These are phyloP conservation scores for Nineta flava DNA, from an alignment of 2,888 invertebrate genomes.

Conservation along the genomic window DNA sequence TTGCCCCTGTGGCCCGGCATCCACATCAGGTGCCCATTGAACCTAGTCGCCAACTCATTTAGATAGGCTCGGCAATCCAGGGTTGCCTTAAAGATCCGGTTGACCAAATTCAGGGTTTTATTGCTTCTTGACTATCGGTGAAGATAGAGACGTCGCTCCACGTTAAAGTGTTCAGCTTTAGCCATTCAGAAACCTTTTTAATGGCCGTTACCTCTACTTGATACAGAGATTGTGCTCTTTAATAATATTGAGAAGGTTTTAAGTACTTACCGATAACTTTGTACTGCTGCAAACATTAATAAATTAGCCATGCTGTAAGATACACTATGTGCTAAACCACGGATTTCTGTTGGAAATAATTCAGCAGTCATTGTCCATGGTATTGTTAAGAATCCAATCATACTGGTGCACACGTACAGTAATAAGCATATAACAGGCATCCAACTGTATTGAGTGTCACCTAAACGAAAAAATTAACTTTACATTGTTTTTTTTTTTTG, in stretches of 20 bases:
- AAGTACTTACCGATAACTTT: constrained; percentile 28
- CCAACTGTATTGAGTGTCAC: constrained; percentile 23
- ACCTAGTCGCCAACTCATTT: too few relatives aligned
- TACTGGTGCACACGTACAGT: constrained; percentile 38
- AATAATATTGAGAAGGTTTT: neutral
- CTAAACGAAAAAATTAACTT: constrained; percentile 12
- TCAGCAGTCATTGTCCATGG: constrained; percentile 53
- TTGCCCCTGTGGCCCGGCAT: too few relatives aligned
- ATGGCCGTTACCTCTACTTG: neutral
- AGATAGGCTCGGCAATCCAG: too few relatives aligned
- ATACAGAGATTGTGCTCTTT: neutral
- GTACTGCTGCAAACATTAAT: constrained; percentile 39
- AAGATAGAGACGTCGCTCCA: too few relatives aligned
- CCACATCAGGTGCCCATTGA: too few relatives aligned
- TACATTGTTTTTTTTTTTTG: neutral
- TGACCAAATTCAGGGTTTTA: too few relatives aligned
- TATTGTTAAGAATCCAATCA: constrained; percentile 41
- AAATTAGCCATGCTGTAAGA: constrained; percentile 38
- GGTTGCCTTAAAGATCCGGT: too few relatives aligned
- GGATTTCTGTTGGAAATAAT: constrained; percentile 40
- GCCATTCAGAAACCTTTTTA: too few relatives aligned
- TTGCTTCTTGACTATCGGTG: too few relatives aligned
- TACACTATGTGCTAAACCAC: constrained; percentile 40
- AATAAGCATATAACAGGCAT: constrained; percentile 34
- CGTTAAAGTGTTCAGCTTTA: too few relatives aligned